phyloP scores from a whole-genome alignment of 2,888 invertebrate genomes.

The Aquatica leii region DNA sequence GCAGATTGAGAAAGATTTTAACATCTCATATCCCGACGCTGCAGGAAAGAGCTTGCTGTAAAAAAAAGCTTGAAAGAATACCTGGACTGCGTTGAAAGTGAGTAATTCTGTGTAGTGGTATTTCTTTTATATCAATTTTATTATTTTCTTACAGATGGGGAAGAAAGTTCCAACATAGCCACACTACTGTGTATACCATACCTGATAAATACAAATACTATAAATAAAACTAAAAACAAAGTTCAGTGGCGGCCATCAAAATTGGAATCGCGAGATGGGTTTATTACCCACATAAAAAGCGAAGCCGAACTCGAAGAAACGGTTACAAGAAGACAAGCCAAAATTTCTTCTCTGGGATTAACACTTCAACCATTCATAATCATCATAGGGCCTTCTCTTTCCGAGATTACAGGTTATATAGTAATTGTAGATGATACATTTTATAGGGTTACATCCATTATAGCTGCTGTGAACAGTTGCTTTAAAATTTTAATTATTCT shows the following conservation, averaged over 20 bases:
- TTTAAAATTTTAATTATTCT: not conserved
- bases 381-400: not conserved
- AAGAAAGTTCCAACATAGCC: not conserved
- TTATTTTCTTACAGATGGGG: not conserved
- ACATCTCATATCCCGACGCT: no score
- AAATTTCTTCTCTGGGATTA: not conserved
- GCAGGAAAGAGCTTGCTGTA: not conserved
- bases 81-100: slow-evolving; percentile 6
- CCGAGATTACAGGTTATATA: not conserved
- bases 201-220: not conserved
- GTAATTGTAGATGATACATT: not conserved
- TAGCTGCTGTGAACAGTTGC: not conserved
- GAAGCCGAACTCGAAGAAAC: not conserved
- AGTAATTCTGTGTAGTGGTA: no score
- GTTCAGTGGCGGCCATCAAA: not conserved
- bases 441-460: not conserved
- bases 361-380: not conserved
- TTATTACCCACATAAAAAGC: not conserved
- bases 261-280: not conserved
- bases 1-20: no score
- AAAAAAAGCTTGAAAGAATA: slow-evolving; percentile 1
- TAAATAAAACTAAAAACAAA: not conserved
- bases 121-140: not conserved
- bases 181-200: not conserved
- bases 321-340: not conserved